Evolutionary conservation across 2,888 invertebrate species (phyloP).

Genomic region (Oligia latruncula): DNA sequence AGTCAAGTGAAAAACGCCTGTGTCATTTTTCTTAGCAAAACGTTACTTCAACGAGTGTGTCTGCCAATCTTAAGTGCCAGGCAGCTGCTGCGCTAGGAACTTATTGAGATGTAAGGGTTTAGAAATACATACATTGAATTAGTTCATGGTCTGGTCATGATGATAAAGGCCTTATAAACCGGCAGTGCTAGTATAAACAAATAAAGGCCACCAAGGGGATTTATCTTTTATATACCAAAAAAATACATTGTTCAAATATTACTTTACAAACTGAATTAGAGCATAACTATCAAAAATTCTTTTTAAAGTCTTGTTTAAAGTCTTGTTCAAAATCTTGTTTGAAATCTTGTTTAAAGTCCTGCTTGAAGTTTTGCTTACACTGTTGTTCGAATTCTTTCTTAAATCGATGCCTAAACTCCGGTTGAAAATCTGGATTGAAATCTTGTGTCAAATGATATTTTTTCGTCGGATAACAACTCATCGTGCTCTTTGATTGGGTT

Average conservation of each 20-base stretch:
- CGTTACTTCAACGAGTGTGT: not conserved
- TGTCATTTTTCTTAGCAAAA: not conserved
- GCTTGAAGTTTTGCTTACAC: constrained; percentile 34
- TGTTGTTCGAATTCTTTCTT: constrained; percentile 17
- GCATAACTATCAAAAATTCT: constrained; percentile 26
- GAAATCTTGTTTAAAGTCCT: constrained; percentile 43
- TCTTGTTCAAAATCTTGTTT: constrained; percentile 33
- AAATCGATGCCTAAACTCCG: constrained; percentile 20
- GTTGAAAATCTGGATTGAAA: constrained; percentile 3
- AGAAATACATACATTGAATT: not conserved
- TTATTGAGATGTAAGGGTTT: not conserved
- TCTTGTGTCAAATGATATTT: constrained; percentile 32
- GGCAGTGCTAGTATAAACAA: not conserved
- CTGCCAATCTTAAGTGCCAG: not conserved
- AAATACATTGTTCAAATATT: constrained; percentile 1
- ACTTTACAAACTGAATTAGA: not conserved
- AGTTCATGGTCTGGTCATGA: not conserved
- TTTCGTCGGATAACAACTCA: constrained; percentile 37
- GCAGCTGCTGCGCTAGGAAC: not conserved
- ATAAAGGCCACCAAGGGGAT: not conserved
- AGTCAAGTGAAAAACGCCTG: not conserved
- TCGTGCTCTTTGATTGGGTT: not conserved
- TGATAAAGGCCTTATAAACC: not conserved
- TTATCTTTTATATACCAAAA: not conserved
- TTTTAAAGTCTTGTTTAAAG: constrained; percentile 41